Percentiles rank a stretch among this genome's conserved stretches.
These are phyloP conservation scores for Agapornis roseicollis DNA, from an alignment of 2,113 vertebrate species.

Conservation along the genomic window DNA sequence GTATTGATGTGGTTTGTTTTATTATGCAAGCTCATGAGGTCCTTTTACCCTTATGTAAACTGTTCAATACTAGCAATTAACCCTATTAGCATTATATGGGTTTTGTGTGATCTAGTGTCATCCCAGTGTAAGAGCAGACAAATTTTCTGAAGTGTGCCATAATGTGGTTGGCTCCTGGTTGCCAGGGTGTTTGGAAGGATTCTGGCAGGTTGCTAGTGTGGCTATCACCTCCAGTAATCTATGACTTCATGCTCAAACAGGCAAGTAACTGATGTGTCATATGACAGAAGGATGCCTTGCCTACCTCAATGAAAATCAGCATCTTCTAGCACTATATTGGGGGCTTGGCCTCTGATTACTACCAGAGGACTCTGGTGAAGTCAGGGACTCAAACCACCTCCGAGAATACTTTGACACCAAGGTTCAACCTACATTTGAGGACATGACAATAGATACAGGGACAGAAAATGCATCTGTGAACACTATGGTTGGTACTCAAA, in stretches of 20 bases:
- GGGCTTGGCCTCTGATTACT: not conserved
- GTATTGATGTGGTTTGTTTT: not conserved
- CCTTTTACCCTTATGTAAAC: not conserved
- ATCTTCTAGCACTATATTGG: accelerated
- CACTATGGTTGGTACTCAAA: not conserved
- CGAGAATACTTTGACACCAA: not conserved
- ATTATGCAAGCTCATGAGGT: not conserved
- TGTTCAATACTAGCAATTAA: not conserved
- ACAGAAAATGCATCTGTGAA: not conserved
- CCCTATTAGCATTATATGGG: not conserved
- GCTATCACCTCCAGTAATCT: not conserved
- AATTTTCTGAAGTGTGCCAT: not conserved
- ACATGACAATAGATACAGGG: not conserved
- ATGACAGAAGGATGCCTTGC: not conserved
- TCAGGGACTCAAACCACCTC: not conserved
- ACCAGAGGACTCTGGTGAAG: not conserved
- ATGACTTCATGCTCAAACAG: not conserved
- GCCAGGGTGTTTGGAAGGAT: not conserved
- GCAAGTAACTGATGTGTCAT: accelerated
- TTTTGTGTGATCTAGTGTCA: not conserved
- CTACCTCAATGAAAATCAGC: not conserved
- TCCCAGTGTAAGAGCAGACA: not conserved
- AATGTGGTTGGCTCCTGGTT: accelerated
- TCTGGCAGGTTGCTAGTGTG: accelerated
- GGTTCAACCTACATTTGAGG: not conserved